phyloP scores from a whole-genome alignment of 2,888 invertebrate genomes.

The Autographa pulchrina region DNA sequence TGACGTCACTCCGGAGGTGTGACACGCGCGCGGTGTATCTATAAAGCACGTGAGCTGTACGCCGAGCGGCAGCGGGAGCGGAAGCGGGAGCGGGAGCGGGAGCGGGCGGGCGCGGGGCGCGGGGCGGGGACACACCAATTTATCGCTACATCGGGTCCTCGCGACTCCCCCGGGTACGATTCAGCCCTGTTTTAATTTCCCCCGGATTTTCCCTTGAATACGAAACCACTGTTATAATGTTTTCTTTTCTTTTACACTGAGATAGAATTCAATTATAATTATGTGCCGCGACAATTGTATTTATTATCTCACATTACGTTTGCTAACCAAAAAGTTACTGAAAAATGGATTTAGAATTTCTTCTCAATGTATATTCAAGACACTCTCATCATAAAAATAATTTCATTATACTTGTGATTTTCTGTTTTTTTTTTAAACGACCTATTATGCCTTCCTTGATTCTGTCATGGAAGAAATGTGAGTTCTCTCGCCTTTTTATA shows the following conservation, averaged over 20 bases:
- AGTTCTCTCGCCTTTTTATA: slow-evolving; percentile 22
- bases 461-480: too few species aligned
- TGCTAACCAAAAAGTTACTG: background rate
- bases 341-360: background rate
- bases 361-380: too few species aligned
- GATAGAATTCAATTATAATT: slow-evolving; percentile 35
- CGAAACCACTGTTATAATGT: slow-evolving; percentile 62
- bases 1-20: slow-evolving; percentile 45
- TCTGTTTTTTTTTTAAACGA: too few species aligned
- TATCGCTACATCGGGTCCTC: slow-evolving; percentile 67
- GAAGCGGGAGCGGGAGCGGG: slow-evolving; percentile 34
- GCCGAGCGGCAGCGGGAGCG: slow-evolving; percentile 7
- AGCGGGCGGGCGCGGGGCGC: slow-evolving; percentile 18
- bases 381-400: too few species aligned
- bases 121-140: slow-evolving; percentile 58
- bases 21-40: slow-evolving; percentile 46
- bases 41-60: slow-evolving; percentile 46
- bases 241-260: slow-evolving; percentile 51
- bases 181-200: slow-evolving; percentile 68
- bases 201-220: slow-evolving; percentile 62
- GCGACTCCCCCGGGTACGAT: slow-evolving; percentile 62
- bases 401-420: too few species aligned
- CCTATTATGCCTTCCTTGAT: too few species aligned
- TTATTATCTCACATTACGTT: background rate
- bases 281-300: slow-evolving; percentile 10